Base-by-base conservation (phyloP, 2,888 invertebrate species). In the Chromoteleia sp. region DNA sequence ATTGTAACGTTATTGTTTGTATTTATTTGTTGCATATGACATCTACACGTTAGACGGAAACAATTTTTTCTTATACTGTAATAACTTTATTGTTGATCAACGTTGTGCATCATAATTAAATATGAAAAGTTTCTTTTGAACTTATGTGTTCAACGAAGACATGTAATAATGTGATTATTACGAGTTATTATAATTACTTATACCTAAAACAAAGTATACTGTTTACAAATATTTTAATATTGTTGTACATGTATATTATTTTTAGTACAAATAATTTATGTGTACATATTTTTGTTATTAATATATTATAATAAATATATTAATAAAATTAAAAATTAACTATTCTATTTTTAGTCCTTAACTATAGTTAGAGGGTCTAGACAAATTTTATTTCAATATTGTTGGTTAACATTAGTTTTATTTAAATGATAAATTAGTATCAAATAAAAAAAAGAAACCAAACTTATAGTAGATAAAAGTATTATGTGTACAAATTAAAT, bases 241-340 rank as follows among this genome's bases (percentile, higher is more conserved):
- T 80, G 73, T 75, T 75, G 70, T 63, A 65, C 59, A 56, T 67
- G 63, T 70, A 61, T 80, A 67, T 82, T 82, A 52, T 82, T 78
- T 67, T 73, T 33, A 63, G 71, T 61, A 77, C 67, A 54, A 68
- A 81, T 73, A 59, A 82, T 80, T 84, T 52, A 83, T 84, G 82
- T 86, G 83, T 85, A 85, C 78, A 85, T 85, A 84, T 80, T 81
- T 84, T 83, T 84, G 83, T 84, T 84, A 77, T 67, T 65, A 21
- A 63, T 58, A 83, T 80, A 83, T 82, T 81, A 63, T 59, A 80
- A 83, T 76, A 84, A 84, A 80, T 71, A 59, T 25, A 67, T 33
- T 50, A 50, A 59, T 50, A 30, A 71, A 56, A 67, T 52, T 54
- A 8, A 12, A 39, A 8, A 33, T 33, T 33, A 8, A 10, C 10